phyloP scores from a whole-genome alignment of 2,113 vertebrate genomes.

The Chascanopsetta lugubris region DNA sequence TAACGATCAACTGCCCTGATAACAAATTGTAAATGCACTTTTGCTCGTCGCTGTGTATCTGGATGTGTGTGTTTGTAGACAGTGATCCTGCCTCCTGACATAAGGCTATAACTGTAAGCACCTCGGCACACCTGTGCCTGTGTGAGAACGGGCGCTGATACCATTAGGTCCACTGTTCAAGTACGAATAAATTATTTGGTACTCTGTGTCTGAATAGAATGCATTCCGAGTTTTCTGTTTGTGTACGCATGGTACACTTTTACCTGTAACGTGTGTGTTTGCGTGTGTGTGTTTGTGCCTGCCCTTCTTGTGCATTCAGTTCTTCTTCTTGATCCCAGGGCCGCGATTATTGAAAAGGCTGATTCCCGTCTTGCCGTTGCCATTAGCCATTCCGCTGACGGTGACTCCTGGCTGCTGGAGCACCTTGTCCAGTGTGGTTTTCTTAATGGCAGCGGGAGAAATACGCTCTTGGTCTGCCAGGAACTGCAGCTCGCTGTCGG shows the following conservation, averaged over 20 bases:
- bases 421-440: slow-evolving; percentile 94
- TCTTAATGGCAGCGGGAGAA: slow-evolving; percentile 95
- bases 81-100: slow-evolving; percentile 23
- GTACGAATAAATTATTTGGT: slow-evolving; percentile 50
- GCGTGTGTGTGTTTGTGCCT: background rate
- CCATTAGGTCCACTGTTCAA: slow-evolving; percentile 21
- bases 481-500: slow-evolving; percentile 89
- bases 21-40: slow-evolving; percentile 64
- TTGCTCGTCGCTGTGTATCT: slow-evolving; percentile 38
- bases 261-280: slow-evolving; percentile 1
- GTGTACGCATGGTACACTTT: slow-evolving; percentile 1
- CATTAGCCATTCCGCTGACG: slow-evolving; percentile 65
- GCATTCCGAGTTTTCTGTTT: background rate
- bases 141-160: slow-evolving; percentile 10
- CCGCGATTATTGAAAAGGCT: slow-evolving; percentile 84
- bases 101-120: slow-evolving; percentile 40
- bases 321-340: slow-evolving; percentile 81
- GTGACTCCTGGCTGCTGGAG: slow-evolving; percentile 88
- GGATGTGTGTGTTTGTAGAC: slow-evolving; percentile 27
- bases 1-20: slow-evolving; percentile 39
- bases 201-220: slow-evolving; percentile 5
- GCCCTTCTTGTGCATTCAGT: slow-evolving; percentile 43
- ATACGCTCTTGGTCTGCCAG: slow-evolving; percentile 95
- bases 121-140: slow-evolving; percentile 23
- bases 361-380: slow-evolving; percentile 76